Base-by-base conservation (phyloP, 2,797 vertebrate species). In the Intellagama lesueurii region DNA sequence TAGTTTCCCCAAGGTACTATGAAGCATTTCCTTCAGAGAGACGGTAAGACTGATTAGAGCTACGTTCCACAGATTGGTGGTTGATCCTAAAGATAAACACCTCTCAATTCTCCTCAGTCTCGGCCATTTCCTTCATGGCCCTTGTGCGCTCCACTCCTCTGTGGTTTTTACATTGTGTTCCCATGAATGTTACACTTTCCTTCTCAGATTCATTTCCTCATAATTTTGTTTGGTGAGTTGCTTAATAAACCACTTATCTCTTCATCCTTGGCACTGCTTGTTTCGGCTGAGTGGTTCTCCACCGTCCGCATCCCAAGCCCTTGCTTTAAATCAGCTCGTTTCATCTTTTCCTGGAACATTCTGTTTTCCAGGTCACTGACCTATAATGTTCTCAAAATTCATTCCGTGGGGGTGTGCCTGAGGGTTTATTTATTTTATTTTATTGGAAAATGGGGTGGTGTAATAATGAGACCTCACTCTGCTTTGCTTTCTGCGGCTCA, bases 361-460 rank as follows among this genome's bases (percentile, higher is more conserved):
- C 89, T 83, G 94, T 93, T 95, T 94, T 93, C 92, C 94, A 96
- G 95, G 94, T 96, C 93, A 95, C 84, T 92, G 94, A 89, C 90
- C 94, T 81, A 86, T 90, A 89, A 94, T 93, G 95, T 92, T 93
- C 94, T 94, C 86, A 91, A 88, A 95, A 93, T 87, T 91, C 94
- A 89, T 92, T 91, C 47, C 72, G n/a, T 7, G 14, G 32, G 30
- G 40, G 40, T 40, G 40, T 40, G 40, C 40, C 40, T 40, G 40
- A 40, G 40, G 40, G 40, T 40, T 40, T 40, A 40, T 40, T 40
- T 40, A 40, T 40, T 17, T 22, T 56, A 19, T 32, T 44, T 44
- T 4, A 6, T 30, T 87, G 26, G 24, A 30, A 9, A 22, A 28
- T 8, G 7, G 26, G 7, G 24, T 9, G 35, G 76, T 12, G 73